phyloP scores from a whole-genome alignment of 2,113 vertebrate species.

The Colinus virginianus region DNA sequence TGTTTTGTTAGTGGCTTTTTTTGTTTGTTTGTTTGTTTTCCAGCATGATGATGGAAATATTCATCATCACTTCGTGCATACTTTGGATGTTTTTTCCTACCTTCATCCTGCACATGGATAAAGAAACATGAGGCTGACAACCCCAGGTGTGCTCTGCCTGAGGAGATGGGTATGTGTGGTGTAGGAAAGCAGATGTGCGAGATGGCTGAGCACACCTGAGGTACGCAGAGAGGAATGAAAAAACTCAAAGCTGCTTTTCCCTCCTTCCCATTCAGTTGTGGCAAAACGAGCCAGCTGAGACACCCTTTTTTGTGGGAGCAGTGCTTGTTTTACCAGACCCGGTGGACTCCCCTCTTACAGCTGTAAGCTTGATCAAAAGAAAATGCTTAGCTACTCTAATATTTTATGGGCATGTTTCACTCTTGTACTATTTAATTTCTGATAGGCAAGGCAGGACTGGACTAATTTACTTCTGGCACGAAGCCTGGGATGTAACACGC shows the following conservation, averaged over 20 bases:
- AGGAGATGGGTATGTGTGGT: accelerated
- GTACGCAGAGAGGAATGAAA: neutral
- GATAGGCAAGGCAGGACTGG: conserved; percentile 39
- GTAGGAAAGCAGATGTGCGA: neutral
- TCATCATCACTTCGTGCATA: neutral
- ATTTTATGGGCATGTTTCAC: conserved; percentile 38
- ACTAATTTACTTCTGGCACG: conserved; percentile 62
- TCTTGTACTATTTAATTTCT: conserved; percentile 59
- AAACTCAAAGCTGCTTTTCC: neutral
- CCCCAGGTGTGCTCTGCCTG: neutral
- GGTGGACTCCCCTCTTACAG: neutral
- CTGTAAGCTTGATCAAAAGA: conserved; percentile 47
- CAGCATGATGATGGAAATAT: accelerated
- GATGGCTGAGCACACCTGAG: neutral
- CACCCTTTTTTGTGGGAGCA: neutral
- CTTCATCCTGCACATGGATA: neutral
- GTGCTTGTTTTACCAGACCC: conserved; percentile 27
- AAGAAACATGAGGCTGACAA: neutral
- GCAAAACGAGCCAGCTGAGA: conserved; percentile 7
- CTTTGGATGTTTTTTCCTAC: accelerated
- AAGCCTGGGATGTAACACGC: conserved; percentile 25
- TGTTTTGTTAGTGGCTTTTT: no score
- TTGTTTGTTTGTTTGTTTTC: no score
- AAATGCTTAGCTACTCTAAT: conserved; percentile 4
- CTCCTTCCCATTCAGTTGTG: neutral